phyloP scores from a whole-genome alignment of 1,140 invertebrate species.

The Orchesella cincta region DNA sequence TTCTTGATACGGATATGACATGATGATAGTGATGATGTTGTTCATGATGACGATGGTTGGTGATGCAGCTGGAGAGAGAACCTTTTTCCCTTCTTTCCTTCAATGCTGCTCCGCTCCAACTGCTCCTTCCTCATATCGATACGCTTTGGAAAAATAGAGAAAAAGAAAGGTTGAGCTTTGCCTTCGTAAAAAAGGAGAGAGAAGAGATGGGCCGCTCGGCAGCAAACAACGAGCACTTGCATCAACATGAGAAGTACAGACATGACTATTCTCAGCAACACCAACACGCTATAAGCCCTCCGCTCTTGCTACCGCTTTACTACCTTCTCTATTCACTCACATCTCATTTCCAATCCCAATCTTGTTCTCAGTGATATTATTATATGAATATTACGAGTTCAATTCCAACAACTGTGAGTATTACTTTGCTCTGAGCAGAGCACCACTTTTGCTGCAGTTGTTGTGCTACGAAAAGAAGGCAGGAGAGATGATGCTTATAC shows the following conservation, averaged over 20 bases:
- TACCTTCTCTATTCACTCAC: slow-evolving; percentile 8
- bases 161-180: neutral
- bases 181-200: neutral
- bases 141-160: neutral
- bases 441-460: no score
- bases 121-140: neutral
- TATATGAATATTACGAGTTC: slow-evolving; percentile 8
- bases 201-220: neutral
- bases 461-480: no score
- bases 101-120: neutral
- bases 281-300: neutral
- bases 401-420: neutral
- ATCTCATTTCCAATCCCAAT: slow-evolving; percentile 29
- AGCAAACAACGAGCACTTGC: neutral
- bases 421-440: no score
- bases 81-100: neutral
- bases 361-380: slow-evolving; percentile 23
- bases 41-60: neutral
- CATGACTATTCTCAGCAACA: neutral
- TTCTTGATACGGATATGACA: slow-evolving; percentile 4
- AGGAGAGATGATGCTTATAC: no score
- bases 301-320: neutral
- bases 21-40: neutral
- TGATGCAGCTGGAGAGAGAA: neutral
- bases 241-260: neutral